phyloP scores from a whole-genome alignment of 2,113 vertebrate species.

The Thunnus thynnus region DNA sequence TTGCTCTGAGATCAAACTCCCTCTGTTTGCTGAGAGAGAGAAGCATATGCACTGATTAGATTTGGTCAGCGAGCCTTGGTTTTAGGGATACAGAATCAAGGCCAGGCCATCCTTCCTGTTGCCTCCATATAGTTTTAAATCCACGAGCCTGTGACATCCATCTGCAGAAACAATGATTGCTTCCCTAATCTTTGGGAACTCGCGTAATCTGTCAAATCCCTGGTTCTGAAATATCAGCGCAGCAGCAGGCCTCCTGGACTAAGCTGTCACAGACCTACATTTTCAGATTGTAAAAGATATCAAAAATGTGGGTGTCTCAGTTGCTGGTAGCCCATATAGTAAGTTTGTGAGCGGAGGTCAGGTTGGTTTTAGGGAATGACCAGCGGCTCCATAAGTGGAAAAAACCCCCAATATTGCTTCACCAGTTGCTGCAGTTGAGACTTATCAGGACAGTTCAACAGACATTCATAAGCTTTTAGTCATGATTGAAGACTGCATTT shows the following conservation, averaged over 20 bases:
- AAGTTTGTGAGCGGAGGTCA: neutral
- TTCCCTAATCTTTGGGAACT: slow-evolving; percentile 81
- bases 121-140: slow-evolving; percentile 63
- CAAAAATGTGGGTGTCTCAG: slow-evolving; percentile 34
- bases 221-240: slow-evolving; percentile 74
- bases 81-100: slow-evolving; percentile 46
- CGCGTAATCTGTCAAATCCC: slow-evolving; percentile 81
- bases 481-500: neutral
- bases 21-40: neutral
- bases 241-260: slow-evolving; percentile 62
- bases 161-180: slow-evolving; percentile 81
- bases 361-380: slow-evolving; percentile 1
- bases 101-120: slow-evolving; percentile 27
- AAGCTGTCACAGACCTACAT: slow-evolving; percentile 78
- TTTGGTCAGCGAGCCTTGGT: slow-evolving; percentile 19
- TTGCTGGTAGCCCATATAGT: neutral
- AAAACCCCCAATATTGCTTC: neutral
- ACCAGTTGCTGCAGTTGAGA: slow-evolving; percentile 5
- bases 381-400: neutral
- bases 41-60: slow-evolving; percentile 61
- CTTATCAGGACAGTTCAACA: neutral
- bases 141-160: slow-evolving; percentile 58
- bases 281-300: slow-evolving; percentile 68
- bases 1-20: neutral
- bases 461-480: slow-evolving; percentile 4